These are phyloP conservation scores for Spilarctia lutea DNA, from an alignment of 2,888 invertebrate genomes.

Conservation along the genomic window DNA sequence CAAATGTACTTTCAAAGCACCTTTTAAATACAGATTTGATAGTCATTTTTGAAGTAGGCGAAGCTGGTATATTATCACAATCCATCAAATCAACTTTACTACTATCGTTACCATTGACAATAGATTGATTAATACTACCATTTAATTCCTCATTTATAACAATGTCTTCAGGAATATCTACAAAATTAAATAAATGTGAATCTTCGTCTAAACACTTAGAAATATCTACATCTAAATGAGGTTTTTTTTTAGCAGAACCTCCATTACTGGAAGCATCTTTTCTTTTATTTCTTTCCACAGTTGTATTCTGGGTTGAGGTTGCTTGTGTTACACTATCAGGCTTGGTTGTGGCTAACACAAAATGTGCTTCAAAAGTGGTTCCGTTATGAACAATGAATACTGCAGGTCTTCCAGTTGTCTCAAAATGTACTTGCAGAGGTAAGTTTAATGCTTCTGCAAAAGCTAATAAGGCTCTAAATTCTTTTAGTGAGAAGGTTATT, in stretches of 20 bases:
- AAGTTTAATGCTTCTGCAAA: slow-evolving; percentile 92
- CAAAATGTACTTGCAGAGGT: slow-evolving; percentile 91
- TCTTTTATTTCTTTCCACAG: slow-evolving; percentile 66
- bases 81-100: slow-evolving; percentile 59
- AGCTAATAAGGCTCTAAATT: slow-evolving; percentile 91
- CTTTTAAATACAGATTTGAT: slow-evolving; percentile 89
- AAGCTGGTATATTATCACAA: slow-evolving; percentile 85
- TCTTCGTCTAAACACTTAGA: slow-evolving; percentile 81
- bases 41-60: slow-evolving; percentile 87
- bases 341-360: slow-evolving; percentile 93
- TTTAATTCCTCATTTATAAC: slow-evolving; percentile 43
- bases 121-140: slow-evolving; percentile 45
- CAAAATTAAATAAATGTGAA: slow-evolving; percentile 81
- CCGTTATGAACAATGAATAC: slow-evolving; percentile 91
- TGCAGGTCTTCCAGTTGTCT: slow-evolving; percentile 92
- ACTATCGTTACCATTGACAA: slow-evolving; percentile 34
- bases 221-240: slow-evolving; percentile 72
- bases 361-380: slow-evolving; percentile 91
- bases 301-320: slow-evolving; percentile 76
- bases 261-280: slow-evolving; percentile 57
- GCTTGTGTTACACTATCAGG: slow-evolving; percentile 80
- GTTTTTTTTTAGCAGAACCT: slow-evolving; percentile 71
- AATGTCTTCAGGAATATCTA: slow-evolving; percentile 75
- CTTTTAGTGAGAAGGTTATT: slow-evolving; percentile 95
- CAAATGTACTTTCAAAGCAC: slow-evolving; percentile 91